Conservation (phyloP, 2,888 invertebrate genomes). For the Ptychoptera contaminata region DNA sequence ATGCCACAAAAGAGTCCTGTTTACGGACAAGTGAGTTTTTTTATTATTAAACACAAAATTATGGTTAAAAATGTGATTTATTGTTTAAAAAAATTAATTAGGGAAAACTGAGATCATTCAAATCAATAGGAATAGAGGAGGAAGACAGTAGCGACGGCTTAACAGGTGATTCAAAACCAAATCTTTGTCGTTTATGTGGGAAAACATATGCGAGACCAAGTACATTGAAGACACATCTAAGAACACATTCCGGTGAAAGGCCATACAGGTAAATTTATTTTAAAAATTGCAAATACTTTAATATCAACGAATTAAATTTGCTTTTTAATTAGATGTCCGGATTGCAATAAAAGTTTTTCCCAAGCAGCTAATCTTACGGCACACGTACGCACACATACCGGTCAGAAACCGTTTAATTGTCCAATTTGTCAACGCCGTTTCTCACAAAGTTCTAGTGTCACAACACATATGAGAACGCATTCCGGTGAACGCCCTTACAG, state of each 20-base stretch:
- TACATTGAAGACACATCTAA: conserved; percentile 89
- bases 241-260: conserved; percentile 93
- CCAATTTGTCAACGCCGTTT: conserved; percentile 93
- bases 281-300: neutral
- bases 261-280: conserved; percentile 23
- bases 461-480: conserved; percentile 99
- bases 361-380: conserved; percentile 98
- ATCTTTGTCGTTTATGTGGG: conserved; percentile 87
- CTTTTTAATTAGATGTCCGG: conserved; percentile 44
- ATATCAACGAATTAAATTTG: neutral
- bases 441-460: conserved; percentile 88
- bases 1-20: conserved; percentile 8
- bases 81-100: neutral
- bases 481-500: conserved; percentile 97
- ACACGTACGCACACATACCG: conserved; percentile 77
- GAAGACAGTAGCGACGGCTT: conserved; percentile 34
- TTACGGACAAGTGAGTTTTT: neutral
- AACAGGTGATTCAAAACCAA: conserved; percentile 50
- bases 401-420: conserved; percentile 97
- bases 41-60: too few relatives aligned
- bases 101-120: conserved; percentile 11
- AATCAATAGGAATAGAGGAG: conserved; percentile 41
- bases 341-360: conserved; percentile 92
- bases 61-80: too few relatives aligned
- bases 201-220: conserved; percentile 94